These are phyloP conservation scores for Panthera tigris DNA, from an alignment of 2,113 vertebrate species.

Conservation along the genomic window DNA sequence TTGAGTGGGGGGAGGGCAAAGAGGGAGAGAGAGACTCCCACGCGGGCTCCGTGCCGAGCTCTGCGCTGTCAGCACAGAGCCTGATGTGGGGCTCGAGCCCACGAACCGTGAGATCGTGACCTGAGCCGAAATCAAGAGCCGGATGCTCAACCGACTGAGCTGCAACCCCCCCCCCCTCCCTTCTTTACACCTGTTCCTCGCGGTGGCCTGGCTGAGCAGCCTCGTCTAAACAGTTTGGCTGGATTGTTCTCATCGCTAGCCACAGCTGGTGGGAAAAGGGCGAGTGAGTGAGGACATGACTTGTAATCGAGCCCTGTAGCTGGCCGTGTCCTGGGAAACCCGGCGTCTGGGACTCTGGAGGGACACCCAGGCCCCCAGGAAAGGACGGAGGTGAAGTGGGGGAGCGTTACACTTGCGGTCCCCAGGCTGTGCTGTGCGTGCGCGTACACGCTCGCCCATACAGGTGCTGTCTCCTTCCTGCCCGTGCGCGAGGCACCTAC, in stretches of 20 bases:
- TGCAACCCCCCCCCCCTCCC: too few relatives aligned
- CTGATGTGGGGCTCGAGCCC: too few relatives aligned
- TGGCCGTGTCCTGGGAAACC: background rate
- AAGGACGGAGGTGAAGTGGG: background rate
- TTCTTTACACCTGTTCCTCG: background rate
- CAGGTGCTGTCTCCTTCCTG: background rate
- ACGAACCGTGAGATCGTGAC: too few relatives aligned
- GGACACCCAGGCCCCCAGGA: background rate
- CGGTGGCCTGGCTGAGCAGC: accelerated
- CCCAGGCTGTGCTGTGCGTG: too few relatives aligned
- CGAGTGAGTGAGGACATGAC: background rate
- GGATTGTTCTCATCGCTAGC: background rate
- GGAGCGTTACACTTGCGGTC: background rate
- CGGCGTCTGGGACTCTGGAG: background rate
- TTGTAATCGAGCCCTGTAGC: background rate
- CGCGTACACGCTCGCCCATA: background rate
- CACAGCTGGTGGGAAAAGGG: background rate
- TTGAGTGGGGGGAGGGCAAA: too few relatives aligned
- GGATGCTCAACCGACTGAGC: too few relatives aligned
- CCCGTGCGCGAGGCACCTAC: background rate
- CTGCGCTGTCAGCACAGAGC: too few relatives aligned
- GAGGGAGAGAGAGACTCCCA: too few relatives aligned
- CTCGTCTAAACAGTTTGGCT: too few relatives aligned
- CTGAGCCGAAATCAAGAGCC: too few relatives aligned
- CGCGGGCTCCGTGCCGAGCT: too few relatives aligned